Evolutionary conservation across 2,113 vertebrate species (phyloP).

Genomic region (Prunella himalayana): DNA sequence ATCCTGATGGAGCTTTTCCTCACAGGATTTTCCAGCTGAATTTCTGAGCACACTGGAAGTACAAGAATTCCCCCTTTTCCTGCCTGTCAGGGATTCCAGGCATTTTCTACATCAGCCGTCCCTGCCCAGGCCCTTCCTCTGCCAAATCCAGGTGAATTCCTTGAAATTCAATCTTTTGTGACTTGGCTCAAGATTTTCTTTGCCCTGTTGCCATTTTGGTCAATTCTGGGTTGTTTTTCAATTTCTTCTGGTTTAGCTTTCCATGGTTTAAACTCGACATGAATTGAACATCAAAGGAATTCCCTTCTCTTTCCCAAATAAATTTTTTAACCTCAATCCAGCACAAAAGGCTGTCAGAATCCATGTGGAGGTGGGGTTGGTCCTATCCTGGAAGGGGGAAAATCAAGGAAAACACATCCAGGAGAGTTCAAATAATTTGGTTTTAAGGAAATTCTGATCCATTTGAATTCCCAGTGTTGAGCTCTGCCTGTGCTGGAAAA

Average conservation of each 20-base stretch:
- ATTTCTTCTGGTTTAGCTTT: not conserved
- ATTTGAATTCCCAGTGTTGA: not conserved
- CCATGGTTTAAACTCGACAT: not conserved
- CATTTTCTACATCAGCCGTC: not conserved
- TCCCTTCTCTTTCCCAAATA: not conserved
- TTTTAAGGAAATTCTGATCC: not conserved
- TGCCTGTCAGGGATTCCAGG: not conserved
- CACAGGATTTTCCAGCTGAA: not conserved
- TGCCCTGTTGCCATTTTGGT: not conserved
- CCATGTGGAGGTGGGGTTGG: not conserved
- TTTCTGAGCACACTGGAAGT: not conserved
- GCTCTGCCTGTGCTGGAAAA: not conserved
- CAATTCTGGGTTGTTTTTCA: not conserved
- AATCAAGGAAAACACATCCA: not conserved
- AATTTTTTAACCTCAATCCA: not conserved
- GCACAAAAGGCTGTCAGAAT: not conserved
- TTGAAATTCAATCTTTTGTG: not conserved
- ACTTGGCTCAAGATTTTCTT: not conserved
- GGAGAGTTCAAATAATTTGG: fast-evolving
- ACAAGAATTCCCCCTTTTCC: not conserved
- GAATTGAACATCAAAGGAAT: not conserved
- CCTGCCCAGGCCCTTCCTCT: not conserved
- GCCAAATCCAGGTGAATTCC: not conserved
- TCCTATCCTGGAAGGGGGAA: not conserved
- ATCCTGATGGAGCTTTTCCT: not conserved